A percentile compares a stretch with the other conserved stretches of the same genome.
Conservation (phyloP, 2,888 invertebrate species). For the Luperina nickerlii region DNA sequence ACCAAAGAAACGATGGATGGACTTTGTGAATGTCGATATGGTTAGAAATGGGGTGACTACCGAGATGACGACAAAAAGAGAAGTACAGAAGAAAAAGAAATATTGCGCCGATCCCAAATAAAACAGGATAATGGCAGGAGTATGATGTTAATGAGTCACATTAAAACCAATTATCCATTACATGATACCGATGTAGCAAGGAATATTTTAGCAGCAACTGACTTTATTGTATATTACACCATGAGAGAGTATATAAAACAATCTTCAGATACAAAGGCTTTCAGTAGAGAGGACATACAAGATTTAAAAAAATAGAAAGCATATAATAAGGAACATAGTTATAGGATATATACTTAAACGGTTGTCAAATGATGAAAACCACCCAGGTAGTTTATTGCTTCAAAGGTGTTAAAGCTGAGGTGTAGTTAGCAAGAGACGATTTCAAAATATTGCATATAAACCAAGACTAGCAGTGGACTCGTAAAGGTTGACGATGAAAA, state of each 20-base stretch:
- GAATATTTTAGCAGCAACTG: background rate
- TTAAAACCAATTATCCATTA: background rate
- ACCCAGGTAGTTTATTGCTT: constrained; percentile 8
- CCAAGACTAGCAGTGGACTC: constrained; percentile 13
- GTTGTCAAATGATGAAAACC: background rate
- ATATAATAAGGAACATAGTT: background rate
- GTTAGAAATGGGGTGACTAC: background rate
- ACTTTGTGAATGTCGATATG: background rate
- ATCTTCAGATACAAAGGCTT: background rate
- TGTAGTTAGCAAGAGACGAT: background rate
- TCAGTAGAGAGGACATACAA: background rate
- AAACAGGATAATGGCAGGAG: background rate
- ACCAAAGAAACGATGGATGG: background rate
- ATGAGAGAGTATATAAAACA: background rate
- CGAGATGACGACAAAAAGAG: no score
- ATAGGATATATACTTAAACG: background rate
- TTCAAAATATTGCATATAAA: constrained; percentile 17
- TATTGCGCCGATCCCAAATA: background rate
- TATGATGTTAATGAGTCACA: background rate
- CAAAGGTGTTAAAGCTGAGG: background rate
- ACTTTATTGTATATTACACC: background rate
- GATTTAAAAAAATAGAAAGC: background rate
- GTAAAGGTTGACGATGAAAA: constrained; percentile 26
- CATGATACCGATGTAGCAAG: no score
- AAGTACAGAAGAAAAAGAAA: no score